phyloP scores from a whole-genome alignment of 1,140 invertebrate genomes.

The Portunus trituberculatus region DNA sequence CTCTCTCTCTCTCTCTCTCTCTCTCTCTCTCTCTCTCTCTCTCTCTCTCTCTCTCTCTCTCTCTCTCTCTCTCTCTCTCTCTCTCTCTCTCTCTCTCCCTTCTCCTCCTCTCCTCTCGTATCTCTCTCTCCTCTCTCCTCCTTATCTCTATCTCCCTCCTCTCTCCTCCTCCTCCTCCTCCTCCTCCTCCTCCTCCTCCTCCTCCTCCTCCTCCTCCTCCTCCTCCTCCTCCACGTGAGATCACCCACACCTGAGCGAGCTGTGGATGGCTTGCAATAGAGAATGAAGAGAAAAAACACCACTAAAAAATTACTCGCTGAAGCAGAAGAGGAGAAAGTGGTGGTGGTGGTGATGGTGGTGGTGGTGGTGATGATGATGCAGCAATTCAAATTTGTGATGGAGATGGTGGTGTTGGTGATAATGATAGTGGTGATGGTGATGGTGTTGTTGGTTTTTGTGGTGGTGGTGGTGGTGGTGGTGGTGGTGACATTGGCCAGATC shows the following conservation, averaged over 20 bases:
- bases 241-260: no score
- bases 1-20: no score
- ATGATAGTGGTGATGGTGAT: background rate
- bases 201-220: background rate
- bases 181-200: background rate
- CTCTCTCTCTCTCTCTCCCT: background rate
- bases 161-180: background rate
- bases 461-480: constrained; percentile 8
- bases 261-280: background rate
- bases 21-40: no score
- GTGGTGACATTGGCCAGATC: background rate
- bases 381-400: background rate
- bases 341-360: background rate
- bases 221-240: background rate
- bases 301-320: background rate
- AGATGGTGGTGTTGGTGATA: background rate
- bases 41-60: background rate
- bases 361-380: background rate
- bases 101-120: background rate
- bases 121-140: background rate
- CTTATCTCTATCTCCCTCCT: background rate
- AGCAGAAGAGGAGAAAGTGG: background rate
- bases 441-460: background rate
- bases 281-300: background rate
- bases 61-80: constrained; percentile 39